Base-by-base conservation (phyloP, 2,113 vertebrate species). In the Nothobranchius kuhntae region DNA sequence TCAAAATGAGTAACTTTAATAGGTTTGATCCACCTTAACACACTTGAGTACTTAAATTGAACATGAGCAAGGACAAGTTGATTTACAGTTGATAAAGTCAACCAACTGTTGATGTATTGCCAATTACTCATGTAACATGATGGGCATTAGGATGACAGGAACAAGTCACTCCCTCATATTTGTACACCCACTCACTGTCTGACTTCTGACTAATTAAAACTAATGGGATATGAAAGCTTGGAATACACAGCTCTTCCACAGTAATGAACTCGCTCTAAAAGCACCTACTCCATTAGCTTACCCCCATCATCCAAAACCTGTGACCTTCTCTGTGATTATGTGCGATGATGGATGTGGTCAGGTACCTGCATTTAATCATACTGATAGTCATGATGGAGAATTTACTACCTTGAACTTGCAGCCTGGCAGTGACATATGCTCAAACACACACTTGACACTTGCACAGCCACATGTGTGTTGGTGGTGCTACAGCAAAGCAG, bases 291-390 rank as follows among this genome's bases (percentile, higher is more conserved):
- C 80, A 84, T 84, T 87, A 84, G 58, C 65, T 61, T 52, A 65
- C 71, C 73, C 60, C 62, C 53, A 46, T 44, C 65, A 71, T 77
- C 75, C 79, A 47, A 80, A 81, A 85, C 80, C 83, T 60, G 48
- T 26, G 52, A 87, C 87, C 85, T 87, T 85, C 73, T 52, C 56
- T 58, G 82, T 86, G 85, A 90, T 89, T 87, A 87, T 82, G 81
- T 86, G 85, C 75, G 68, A 65, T 89, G 83, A 90, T 87, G 83
- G 85, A 90, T 89, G 82, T 82, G 80, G 21, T 61, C 72, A 61
- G 82, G 82, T 79, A 73, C 67, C 65, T 75, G 57, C 84, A 83
- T 89, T 91, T 89, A 89, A 91, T 91, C 88, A 87, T 78, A 82
- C 67, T 83, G 83, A 81, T 76, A 68, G 84, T 86, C 80, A 77